A percentile compares a stretch with the other conserved stretches of the same genome.
phyloP scores from a whole-genome alignment of 2,797 vertebrate species.

The Centropyge bicolor region DNA sequence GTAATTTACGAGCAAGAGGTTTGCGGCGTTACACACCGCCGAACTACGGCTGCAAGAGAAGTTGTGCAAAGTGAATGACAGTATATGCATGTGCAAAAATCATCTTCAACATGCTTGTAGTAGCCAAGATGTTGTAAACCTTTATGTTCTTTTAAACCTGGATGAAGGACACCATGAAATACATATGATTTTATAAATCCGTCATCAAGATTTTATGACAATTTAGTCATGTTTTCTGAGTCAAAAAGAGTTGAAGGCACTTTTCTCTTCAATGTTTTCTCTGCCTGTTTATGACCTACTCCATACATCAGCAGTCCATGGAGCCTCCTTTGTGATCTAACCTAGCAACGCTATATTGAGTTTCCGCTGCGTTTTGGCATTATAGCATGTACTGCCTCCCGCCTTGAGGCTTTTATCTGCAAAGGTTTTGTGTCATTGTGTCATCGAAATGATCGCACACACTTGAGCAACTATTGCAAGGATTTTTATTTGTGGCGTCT shows the following conservation, averaged over 20 bases:
- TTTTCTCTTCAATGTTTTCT: not conserved
- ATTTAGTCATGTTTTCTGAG: not conserved
- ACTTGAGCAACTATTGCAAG: conserved; percentile 1
- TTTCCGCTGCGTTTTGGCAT: conserved; percentile 15
- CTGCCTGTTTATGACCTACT: not conserved
- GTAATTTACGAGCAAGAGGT: not conserved
- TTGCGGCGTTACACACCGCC: no score
- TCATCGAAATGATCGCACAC: conserved; percentile 51
- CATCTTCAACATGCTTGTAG: not conserved
- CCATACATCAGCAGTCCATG: not conserved
- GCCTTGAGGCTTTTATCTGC: conserved; percentile 48
- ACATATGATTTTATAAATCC: no score
- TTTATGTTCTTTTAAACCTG: not conserved
- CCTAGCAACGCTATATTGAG: not conserved
- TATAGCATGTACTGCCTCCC: conserved; percentile 20
- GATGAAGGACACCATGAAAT: not conserved
- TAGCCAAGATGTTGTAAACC: not conserved
- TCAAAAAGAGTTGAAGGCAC: not conserved
- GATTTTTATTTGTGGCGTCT: conserved; percentile 8
- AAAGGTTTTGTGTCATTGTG: conserved; percentile 65
- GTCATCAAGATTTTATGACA: not conserved
- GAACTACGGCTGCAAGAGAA: no score
- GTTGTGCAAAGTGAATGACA: no score
- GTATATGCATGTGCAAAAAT: not conserved
- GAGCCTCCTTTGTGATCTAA: not conserved